phyloP scores from a whole-genome alignment of 2,888 invertebrate species.

The Heliconius hortense region DNA sequence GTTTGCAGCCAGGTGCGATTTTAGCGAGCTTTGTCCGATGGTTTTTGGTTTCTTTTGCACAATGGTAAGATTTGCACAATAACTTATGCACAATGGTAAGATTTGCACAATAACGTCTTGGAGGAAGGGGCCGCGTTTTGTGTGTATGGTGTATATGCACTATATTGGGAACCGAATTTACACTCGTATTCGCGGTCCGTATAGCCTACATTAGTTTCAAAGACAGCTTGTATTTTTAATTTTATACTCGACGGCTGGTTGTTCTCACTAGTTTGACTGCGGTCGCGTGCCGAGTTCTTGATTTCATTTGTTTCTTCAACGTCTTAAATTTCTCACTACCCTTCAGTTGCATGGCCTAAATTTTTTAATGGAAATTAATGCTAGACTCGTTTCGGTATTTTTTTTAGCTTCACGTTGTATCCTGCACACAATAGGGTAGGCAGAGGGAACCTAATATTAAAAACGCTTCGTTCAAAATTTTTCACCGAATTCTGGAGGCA shows the following conservation, averaged over 20 bases:
- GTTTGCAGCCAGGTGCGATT: constrained; percentile 69
- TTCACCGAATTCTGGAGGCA: no score
- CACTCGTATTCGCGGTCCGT: constrained; percentile 40
- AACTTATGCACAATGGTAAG: constrained; percentile 75
- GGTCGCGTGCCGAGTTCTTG: constrained; percentile 72
- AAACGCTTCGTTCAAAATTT: no score
- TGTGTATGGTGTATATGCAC: constrained; percentile 23
- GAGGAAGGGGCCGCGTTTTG: constrained; percentile 54
- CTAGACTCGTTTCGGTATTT: background rate
- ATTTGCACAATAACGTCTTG: constrained; percentile 77
- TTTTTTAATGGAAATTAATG: constrained; percentile 2
- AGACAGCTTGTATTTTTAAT: constrained; percentile 40
- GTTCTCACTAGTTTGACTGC: constrained; percentile 48
- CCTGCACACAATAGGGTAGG: no score
- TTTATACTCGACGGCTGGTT: constrained; percentile 44
- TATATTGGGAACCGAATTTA: constrained; percentile 42
- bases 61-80: constrained; percentile 79
- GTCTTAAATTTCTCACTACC: constrained; percentile 33
- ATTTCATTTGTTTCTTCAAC: constrained; percentile 59
- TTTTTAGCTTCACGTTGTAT: background rate
- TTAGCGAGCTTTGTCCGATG: constrained; percentile 54
- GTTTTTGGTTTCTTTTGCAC: constrained; percentile 67
- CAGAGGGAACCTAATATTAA: no score
- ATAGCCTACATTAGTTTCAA: constrained; percentile 39
- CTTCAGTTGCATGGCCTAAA: constrained; percentile 2